A percentile compares a stretch with the other conserved stretches of the same genome.
These are phyloP conservation scores for Dendrolimus punctatus DNA, from an alignment of 1,140 invertebrate species.

Conservation along the genomic window DNA sequence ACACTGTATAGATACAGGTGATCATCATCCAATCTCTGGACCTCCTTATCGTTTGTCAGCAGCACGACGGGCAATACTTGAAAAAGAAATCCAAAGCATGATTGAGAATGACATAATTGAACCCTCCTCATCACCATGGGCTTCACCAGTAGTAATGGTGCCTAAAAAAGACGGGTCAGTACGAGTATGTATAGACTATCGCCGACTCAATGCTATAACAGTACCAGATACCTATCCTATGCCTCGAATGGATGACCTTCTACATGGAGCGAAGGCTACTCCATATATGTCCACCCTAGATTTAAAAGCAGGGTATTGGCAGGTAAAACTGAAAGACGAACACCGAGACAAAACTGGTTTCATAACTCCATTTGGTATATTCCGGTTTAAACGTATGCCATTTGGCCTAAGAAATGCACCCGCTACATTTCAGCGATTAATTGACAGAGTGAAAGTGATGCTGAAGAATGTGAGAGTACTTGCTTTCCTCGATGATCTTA, in stretches of 20 bases:
- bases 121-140: slow-evolving; percentile 18
- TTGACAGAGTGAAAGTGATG: not conserved
- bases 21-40: slow-evolving; percentile 15
- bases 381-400: no score
- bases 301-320: no score
- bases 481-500: slow-evolving; percentile 22
- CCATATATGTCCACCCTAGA: no score
- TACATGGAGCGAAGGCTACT: no score
- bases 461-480: slow-evolving; percentile 7
- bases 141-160: slow-evolving; percentile 21
- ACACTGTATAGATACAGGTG: not conserved
- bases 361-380: no score
- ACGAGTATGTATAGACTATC: slow-evolving; percentile 20
- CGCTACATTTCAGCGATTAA: slow-evolving; percentile 14
- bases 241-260: no score
- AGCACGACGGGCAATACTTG: slow-evolving; percentile 6
- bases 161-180: slow-evolving; percentile 3
- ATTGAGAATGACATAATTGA: slow-evolving; percentile 15
- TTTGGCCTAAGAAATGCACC: slow-evolving; percentile 7
- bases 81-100: slow-evolving; percentile 19
- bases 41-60: slow-evolving; percentile 22
- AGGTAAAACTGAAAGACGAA: no score
- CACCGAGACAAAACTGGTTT: no score
- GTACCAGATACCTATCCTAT: no score
- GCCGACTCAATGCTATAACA: slow-evolving; percentile 6